Evolutionary conservation across 2,113 vertebrate genomes (phyloP), one percentile per base, ranked within the genome.

Genomic region (Passer domesticus): DNA sequence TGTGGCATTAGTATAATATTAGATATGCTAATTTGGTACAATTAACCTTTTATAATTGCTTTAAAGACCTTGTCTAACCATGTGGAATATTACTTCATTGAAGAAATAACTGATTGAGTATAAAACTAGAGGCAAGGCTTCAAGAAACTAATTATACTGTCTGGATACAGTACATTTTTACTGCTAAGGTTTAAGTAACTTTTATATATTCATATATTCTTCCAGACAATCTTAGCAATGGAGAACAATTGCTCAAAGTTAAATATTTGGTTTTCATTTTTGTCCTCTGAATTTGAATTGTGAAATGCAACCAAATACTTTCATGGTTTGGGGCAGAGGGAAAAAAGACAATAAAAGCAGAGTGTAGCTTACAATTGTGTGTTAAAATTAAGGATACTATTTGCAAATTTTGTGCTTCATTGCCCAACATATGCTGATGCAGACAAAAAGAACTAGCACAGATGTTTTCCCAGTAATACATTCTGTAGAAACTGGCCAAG

Each of bases 31-130:
- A 97, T 97, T 88, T 93, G 47, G 62, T 69, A 81, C 56, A 97
- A 97, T 96, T 97, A 96, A 94, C 83, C 90, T 97, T 92, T 90
- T 78, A 9, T 90, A 97, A 97, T 96, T 96, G 55, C 63, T 97
- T 95, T 96, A 94, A 97, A 96, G 86, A 97, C 96, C 80, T 97
- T 97, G 64, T 93, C 30, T 84, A 94, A 82, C 55, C 59, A 73
- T 75, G 27, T 22, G 84, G 66, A 81, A 47, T 94, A 89, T 92
- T 92, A 91, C 4, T 63, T 89, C 37, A 75, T 74, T 86, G 77
- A 96, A 70, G 12, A 46, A 92, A 92, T 94, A 96, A 94, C 37
- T 78, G 58, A 80, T 92, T 39, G 82, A 92, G 6, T 90, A 46
- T 49, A 80, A 91, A 95, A 87, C 58, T 30, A 83, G 35, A 93